Evolutionary conservation across 2,888 invertebrate genomes (phyloP), one percentile per base, ranked within the genome.

Genomic region (Ophion ellenae): DNA sequence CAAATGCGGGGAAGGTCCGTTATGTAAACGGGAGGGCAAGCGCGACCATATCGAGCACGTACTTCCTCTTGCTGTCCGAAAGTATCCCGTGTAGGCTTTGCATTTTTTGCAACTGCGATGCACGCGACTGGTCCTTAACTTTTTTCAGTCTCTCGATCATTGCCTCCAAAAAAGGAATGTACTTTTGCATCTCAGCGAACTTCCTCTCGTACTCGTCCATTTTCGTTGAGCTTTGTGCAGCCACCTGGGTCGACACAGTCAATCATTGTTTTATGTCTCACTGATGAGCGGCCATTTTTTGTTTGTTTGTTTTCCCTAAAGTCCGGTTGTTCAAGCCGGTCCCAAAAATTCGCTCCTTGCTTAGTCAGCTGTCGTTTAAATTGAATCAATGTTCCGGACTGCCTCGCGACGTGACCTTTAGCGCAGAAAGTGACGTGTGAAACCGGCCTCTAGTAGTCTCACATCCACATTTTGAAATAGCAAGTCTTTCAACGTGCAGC

Each of bases 91-190:
- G 95, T 24, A 97, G 93, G 17, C 96, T 96, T 88, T 95, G 95
- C 91, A 97, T 96, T 93, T 96, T 96, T 91, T 95, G 95, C 63
- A 88, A 85, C 70, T 87, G 87, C 70, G 85, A 83, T 90, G 95
- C 95, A 40, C 96, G 94, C 79, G 95, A 95, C 84, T 95, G 95
- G 45, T 92, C 90, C 81, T 95, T 94, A 20, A 95, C 95, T 88
- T 94, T 95, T 91, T 96, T 96, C 89, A 97, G 93, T 90, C 96
- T 95, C 70, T 94, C 94, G 90, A 97, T 97, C 95, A 97, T 96
- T 88, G 94, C 96, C 91, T 96, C 96, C 92, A 97, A 93, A 92
- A 97, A 97, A n/a, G 97, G 97, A 90, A 97, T 95, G 94, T 96
- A 96, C 89, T 95, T 95, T 94, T 96, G 96, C 95, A 97, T 96